Evolutionary conservation across 2,888 invertebrate genomes (phyloP).

Genomic region (Xylocampa areola): DNA sequence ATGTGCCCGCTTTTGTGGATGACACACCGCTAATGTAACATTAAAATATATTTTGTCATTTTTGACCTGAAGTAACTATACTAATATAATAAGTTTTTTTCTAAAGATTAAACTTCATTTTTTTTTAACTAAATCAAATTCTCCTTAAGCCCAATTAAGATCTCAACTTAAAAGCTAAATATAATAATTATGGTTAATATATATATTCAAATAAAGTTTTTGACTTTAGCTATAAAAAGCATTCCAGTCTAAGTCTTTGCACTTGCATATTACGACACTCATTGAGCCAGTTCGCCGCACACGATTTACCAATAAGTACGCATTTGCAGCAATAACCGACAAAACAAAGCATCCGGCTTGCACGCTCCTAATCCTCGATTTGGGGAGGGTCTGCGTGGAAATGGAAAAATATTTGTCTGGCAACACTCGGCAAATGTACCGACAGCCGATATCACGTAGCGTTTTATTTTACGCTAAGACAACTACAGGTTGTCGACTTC

Average conservation of each 20-base stretch:
- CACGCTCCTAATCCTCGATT: conserved; percentile 82
- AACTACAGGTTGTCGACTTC: conserved; percentile 67
- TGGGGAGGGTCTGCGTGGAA: conserved; percentile 78
- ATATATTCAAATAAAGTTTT: too few species aligned
- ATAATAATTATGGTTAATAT: too few species aligned
- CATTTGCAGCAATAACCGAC: conserved; percentile 62
- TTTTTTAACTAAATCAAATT: not conserved
- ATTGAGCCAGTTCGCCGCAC: conserved; percentile 34
- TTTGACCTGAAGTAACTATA: conserved; percentile 9
- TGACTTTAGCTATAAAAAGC: not conserved
- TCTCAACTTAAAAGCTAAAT: too few species aligned
- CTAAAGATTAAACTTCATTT: not conserved
- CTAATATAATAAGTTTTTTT: not conserved
- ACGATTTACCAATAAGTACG: conserved; percentile 56
- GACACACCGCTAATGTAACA: conserved; percentile 62
- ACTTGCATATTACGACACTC: conserved; percentile 33
- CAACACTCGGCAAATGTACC: conserved; percentile 58
- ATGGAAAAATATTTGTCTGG: conserved; percentile 89
- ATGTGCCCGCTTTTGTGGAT: conserved; percentile 65
- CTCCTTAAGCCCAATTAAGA: too few species aligned
- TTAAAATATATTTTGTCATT: conserved; percentile 52
- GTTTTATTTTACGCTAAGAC: conserved; percentile 77
- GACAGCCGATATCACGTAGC: conserved; percentile 69
- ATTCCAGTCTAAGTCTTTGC: conserved; percentile 9
- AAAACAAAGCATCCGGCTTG: conserved; percentile 69